Evolutionary conservation across 30 jellyfish, hydroid and myxozoan species (phyloP), one percentile per base, ranked within the genome.

Genomic region (Sanderia malayensis): DNA sequence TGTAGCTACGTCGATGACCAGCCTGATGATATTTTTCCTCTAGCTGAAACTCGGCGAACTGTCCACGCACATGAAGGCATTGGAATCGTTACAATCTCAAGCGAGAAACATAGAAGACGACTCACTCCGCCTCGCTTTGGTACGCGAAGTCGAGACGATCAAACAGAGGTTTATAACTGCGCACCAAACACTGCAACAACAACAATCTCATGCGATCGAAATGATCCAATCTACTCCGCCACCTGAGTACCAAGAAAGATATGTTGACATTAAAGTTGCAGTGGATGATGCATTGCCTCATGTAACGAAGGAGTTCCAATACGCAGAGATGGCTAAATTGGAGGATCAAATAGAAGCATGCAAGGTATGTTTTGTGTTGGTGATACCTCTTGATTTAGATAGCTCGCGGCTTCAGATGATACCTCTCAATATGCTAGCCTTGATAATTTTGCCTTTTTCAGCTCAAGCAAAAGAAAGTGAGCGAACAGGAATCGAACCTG

Each of bases 221-320:
- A 71, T 74, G 80, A 84, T 90, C 62, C 94, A 90, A 46, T 83
- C 96, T 25, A 79, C 94, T 0, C 98, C 98, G 2, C 98, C 98
- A 20, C 96, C 86, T 2, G 98, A 90, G 63, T 90, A 83, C 74
- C 84, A 68, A 47, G 95, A 90, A 37, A 81, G 81, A 1, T 83
- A 68, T 53, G 85, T 62, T 17, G 79, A 52, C 31, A 71, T 83
- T 17, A 75, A 79, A 47, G 87, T 67, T 29, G 87, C 90, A 10
- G 88, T 90, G 45, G 95, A 90, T 26, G 95, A 90, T 27, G 86
- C 86, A 0, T 77, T 81, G 58, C 97, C 95, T 1, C 32, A 74
- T 72, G 95, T 89, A 20, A 89, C 95, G 22, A 89, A 81, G 37
- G 97, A 89, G 60, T 89, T 89, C 76, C 89, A 89, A 55, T 89